A percentile compares a stretch with the other conserved stretches of the same genome.
Evolutionary conservation across 2,888 invertebrate genomes (phyloP).

Genomic region (Melikaiella ostensackeni): DNA sequence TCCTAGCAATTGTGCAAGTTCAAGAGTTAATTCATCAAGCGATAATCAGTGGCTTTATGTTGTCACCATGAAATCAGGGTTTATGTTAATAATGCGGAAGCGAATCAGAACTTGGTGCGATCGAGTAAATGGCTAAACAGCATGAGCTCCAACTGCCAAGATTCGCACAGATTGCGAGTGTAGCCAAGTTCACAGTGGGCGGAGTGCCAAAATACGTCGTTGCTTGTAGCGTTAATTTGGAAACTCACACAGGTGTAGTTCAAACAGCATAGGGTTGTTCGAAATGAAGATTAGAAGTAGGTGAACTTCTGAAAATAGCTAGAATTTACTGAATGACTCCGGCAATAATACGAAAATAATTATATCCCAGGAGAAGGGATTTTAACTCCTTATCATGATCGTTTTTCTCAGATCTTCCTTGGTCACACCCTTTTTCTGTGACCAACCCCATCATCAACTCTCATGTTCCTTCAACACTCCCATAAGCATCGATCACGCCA

Average conservation of each 20-base stretch:
- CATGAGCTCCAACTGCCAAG: conserved; percentile 13
- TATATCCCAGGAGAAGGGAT: too few relatives aligned
- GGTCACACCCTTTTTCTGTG: too few relatives aligned
- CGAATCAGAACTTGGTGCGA: conserved; percentile 13
- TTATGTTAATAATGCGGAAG: conserved; percentile 36
- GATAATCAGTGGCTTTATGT: background rate
- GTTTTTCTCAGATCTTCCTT: too few relatives aligned
- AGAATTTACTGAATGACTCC: background rate
- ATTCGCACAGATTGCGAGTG: conserved; percentile 22
- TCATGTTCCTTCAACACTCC: too few relatives aligned
- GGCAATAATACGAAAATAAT: too few relatives aligned
- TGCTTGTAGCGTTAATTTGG: background rate
- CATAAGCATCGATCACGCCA: too few relatives aligned
- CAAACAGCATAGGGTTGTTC: background rate
- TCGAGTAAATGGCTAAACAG: conserved; percentile 30
- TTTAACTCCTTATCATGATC: too few relatives aligned
- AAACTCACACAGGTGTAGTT: background rate
- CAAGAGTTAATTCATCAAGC: conserved; percentile 20
- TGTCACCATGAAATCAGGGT: conserved; percentile 23
- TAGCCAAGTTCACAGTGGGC: conserved; percentile 30
- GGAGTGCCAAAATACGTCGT: conserved; percentile 23
- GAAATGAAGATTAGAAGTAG: background rate
- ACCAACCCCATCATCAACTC: too few relatives aligned
- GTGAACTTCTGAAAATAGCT: background rate
- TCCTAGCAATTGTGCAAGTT: background rate